A percentile compares a stretch with the other conserved stretches of the same genome.
Evolutionary conservation across 1,140 invertebrate genomes (phyloP).

Genomic region (Lasioglossum baleicum): DNA sequence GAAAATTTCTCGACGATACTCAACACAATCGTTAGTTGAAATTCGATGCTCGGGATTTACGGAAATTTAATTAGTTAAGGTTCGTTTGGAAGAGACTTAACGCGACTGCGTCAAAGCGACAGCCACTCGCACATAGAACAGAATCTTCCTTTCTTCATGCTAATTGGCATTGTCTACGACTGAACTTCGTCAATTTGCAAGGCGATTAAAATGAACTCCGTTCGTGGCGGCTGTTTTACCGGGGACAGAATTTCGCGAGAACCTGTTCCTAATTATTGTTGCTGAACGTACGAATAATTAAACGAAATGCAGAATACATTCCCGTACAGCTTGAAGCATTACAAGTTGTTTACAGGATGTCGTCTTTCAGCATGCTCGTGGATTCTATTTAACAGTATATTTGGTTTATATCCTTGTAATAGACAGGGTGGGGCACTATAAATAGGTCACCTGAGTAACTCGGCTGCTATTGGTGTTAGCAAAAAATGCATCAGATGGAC

Average conservation of each 20-base stretch:
- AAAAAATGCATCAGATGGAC: too few relatives aligned
- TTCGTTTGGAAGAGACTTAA: constrained; percentile 17
- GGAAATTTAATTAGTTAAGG: constrained; percentile 37
- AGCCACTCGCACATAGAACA: background rate
- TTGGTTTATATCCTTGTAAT: too few relatives aligned
- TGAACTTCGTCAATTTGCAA: constrained; percentile 27
- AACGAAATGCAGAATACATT: constrained; percentile 5
- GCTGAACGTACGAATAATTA: background rate
- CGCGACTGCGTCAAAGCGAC: constrained; percentile 14
- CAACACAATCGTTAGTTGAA: background rate
- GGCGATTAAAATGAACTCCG: constrained; percentile 21
- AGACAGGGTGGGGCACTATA: too few relatives aligned
- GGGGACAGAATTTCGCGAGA: background rate
- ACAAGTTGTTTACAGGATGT: too few relatives aligned
- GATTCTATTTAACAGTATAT: too few relatives aligned
- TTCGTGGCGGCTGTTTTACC: background rate
- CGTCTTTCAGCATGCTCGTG: too few relatives aligned
- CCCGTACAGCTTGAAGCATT: background rate
- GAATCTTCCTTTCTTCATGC: constrained; percentile 39
- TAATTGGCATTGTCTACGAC: constrained; percentile 29
- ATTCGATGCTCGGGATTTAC: background rate
- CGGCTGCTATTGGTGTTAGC: too few relatives aligned
- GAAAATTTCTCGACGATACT: background rate
- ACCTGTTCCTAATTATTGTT: background rate
- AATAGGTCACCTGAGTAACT: too few relatives aligned